A percentile compares a stretch with the other conserved stretches of the same genome.
Conservation (phyloP, 2,888 invertebrate species). For the Pristionchus arcanus region DNA sequence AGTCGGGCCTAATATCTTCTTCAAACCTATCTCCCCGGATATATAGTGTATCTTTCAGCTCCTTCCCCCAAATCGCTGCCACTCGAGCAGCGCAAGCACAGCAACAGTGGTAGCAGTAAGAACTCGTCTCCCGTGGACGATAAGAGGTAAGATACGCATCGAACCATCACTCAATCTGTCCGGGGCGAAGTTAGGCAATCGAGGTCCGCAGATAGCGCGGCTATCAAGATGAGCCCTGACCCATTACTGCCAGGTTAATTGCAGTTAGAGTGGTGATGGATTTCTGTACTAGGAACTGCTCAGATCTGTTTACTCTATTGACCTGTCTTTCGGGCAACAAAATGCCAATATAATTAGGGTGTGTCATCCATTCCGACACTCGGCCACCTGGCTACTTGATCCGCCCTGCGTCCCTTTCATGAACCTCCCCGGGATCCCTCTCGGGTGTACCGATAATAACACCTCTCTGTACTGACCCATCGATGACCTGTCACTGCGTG, state of each 20-base stretch:
- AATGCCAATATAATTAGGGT: background rate
- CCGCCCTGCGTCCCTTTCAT: background rate
- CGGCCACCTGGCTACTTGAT: slow-evolving; percentile 36
- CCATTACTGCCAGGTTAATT: slow-evolving; percentile 14
- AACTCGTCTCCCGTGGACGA: slow-evolving; percentile 5
- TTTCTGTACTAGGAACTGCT: background rate
- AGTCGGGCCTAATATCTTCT: no score
- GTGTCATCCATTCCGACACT: slow-evolving; percentile 22
- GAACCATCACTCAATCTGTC: slow-evolving; percentile 20
- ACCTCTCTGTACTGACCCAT: background rate
- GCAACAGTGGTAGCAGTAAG: background rate
- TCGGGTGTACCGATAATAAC: background rate
- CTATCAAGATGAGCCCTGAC: slow-evolving; percentile 35
- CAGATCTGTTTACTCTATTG: background rate
- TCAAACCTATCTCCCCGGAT: no score
- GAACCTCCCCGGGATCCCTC: slow-evolving; percentile 1
- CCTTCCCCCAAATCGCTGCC: background rate
- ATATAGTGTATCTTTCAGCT: background rate
- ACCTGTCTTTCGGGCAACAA: background rate
- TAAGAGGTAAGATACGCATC: slow-evolving; percentile 32
- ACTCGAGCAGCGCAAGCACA: slow-evolving; percentile 17
- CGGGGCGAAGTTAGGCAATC: background rate
- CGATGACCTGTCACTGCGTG: slow-evolving; percentile 7
- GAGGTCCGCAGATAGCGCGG: background rate
- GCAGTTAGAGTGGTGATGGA: background rate